phyloP scores from a whole-genome alignment of 1,140 invertebrate species.

The Drosophila lacertosa region DNA sequence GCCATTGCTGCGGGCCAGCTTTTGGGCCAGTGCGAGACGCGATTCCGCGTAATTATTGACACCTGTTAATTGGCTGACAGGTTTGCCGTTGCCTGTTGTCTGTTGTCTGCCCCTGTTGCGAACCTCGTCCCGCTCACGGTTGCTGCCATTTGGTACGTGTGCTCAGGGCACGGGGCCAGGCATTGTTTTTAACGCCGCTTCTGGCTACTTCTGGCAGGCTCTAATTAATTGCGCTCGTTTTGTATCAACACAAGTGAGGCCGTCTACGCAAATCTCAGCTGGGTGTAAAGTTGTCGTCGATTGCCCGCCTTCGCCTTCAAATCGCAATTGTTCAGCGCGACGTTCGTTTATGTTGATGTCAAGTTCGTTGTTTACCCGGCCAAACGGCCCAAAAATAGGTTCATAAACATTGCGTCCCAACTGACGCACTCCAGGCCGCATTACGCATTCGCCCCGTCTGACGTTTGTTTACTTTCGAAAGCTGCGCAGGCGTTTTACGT shows the following conservation, averaged over 20 bases:
- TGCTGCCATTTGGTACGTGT: conserved; percentile 40
- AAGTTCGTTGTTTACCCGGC: conserved; percentile 27
- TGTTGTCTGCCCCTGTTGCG: conserved; percentile 9
- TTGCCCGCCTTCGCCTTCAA: conserved; percentile 15
- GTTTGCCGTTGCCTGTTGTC: conserved; percentile 53
- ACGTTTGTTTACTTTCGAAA: background rate
- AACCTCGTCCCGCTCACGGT: too few relatives aligned
- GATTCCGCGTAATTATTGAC: conserved; percentile 77
- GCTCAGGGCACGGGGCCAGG: background rate
- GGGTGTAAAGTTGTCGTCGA: conserved; percentile 34
- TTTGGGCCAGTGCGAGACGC: conserved; percentile 37
- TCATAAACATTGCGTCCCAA: conserved; percentile 58
- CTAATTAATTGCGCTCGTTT: conserved; percentile 83
- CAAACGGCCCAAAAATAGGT: conserved; percentile 56
- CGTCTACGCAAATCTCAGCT: conserved; percentile 68
- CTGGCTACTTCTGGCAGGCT: conserved; percentile 51
- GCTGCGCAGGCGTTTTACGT: background rate
- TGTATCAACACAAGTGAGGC: conserved; percentile 35
- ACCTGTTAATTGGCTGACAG: conserved; percentile 77
- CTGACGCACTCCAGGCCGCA: conserved; percentile 63
- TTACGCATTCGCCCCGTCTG: conserved; percentile 60
- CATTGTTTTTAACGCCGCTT: conserved; percentile 64
- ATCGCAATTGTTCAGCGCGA: background rate
- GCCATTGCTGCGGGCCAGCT: conserved; percentile 22
- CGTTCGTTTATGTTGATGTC: too few relatives aligned